Evolutionary conservation across 2,113 vertebrate genomes (phyloP), one percentile per base, ranked within the genome.

Genomic region (Podilymbus podiceps): DNA sequence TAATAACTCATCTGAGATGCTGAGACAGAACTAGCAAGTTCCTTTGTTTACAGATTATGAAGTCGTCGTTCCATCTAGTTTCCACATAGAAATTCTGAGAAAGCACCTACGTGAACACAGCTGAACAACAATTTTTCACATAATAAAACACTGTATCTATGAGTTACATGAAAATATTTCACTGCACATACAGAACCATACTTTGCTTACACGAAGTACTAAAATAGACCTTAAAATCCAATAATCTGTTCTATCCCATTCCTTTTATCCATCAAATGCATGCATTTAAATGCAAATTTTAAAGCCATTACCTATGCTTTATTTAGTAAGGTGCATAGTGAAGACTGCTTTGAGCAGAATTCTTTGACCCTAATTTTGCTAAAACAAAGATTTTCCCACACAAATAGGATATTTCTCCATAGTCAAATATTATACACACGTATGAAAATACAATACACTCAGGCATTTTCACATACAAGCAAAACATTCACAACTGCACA

Each of bases 371-470:
- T 9, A 24, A 17, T 50, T 77, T 89, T 75, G 22, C 71, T 56
- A 72, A 56, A 49, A 63, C 15, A 42, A 49, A 53, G 0, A 9
- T 55, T 58, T 73, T 35, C 30, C 44, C 83, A 31, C n/a, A 77
- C 27, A 67, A 93, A 91, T 19, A 64, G 20, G 49, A 40, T 9
- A 7, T 31, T 56, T 92, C 56, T 77, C 49, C 19, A 38, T 1
- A 74, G 31, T n/a, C 9, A 49, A 19, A 78, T 21, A 27, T 46
- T 59, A 78, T 3, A 85, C 6, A 25, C 5, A 58, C 0, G 0
- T 8, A 71, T 16, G 10, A 81, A 80, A 93, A 93, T 8, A 58
- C 6, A 76, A 55, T 1, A 59, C 9, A 83, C 24, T 15, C 6
- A 40, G 31, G 28, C 44, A 79, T 55, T 44, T 67, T 52, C 50